A percentile compares a stretch with the other conserved stretches of the same genome.
These are phyloP conservation scores for Diplodus puntazzo DNA, from an alignment of 2,797 vertebrate genomes.

Conservation along the genomic window DNA sequence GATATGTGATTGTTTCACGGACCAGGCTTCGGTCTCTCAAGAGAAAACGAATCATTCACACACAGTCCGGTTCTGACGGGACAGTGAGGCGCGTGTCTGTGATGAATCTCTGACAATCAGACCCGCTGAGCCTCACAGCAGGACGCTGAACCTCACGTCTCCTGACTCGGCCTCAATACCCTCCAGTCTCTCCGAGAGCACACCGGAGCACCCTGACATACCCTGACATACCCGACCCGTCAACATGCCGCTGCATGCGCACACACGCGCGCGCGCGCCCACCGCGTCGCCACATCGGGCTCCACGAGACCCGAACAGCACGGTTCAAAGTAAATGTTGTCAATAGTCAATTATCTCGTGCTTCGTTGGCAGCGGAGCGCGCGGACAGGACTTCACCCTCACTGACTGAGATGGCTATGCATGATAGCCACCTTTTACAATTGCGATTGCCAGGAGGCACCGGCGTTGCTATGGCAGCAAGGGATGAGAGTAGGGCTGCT, in stretches of 20 bases:
- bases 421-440: conserved; percentile 75
- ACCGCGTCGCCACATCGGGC: conserved; percentile 46
- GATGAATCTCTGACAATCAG: conserved; percentile 44
- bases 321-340: conserved; percentile 53
- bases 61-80: conserved; percentile 61
- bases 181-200: background rate
- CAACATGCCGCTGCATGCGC: conserved; percentile 73
- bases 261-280: conserved; percentile 37
- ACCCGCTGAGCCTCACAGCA: conserved; percentile 24
- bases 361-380: conserved; percentile 24
- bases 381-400: conserved; percentile 77
- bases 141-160: conserved; percentile 18
- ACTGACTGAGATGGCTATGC: conserved; percentile 57
- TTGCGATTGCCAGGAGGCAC: conserved; percentile 83
- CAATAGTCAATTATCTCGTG: conserved; percentile 54
- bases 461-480: conserved; percentile 90
- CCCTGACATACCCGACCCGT: conserved; percentile 46
- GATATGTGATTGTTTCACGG: background rate
- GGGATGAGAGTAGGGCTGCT: conserved; percentile 83
- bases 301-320: conserved; percentile 35
- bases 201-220: conserved; percentile 42
- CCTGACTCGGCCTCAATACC: conserved; percentile 34
- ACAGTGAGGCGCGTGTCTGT: conserved; percentile 59
- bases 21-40: background rate
- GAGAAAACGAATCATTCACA: background rate